phyloP scores from a whole-genome alignment of 92 coral and sea anemone genomes.

The Epizoanthus illoricatus region DNA sequence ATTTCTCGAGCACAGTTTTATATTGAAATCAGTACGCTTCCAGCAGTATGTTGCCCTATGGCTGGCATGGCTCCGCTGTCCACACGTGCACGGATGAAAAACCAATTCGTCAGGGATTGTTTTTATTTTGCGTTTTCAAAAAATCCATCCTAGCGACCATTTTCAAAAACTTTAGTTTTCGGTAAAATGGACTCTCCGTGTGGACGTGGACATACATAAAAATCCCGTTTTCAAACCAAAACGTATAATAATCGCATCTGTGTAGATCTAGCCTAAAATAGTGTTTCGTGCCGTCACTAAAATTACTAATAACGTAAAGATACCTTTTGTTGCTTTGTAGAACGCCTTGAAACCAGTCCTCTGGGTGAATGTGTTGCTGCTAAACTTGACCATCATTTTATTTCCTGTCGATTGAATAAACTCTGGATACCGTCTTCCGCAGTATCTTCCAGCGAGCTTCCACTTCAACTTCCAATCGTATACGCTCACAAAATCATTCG shows the following conservation, averaged over 20 bases:
- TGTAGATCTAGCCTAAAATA: no score
- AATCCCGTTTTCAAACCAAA: background rate
- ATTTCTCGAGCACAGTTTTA: no score
- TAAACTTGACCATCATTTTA: constrained; percentile 49
- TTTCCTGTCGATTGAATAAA: constrained; percentile 71
- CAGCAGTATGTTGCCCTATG: no score
- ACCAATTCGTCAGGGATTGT: no score
- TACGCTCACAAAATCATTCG: constrained; percentile 55
- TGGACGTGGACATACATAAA: background rate
- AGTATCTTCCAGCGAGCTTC: constrained; percentile 57
- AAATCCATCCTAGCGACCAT: no score
- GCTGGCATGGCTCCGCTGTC: no score
- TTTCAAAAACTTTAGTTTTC: no score
- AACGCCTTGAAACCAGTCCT: constrained; percentile 64
- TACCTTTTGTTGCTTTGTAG: constrained; percentile 59
- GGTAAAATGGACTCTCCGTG: background rate
- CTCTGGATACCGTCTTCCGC: constrained; percentile 69
- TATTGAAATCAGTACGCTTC: no score
- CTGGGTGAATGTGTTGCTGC: constrained; percentile 45
- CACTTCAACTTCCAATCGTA: constrained; percentile 37
- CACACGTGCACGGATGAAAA: no score
- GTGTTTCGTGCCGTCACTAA: no score
- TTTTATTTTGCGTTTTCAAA: no score
- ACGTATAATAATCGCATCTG: no score
- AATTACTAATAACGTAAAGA: background rate